Base-by-base conservation (phyloP, 2,113 vertebrate genomes). In the Etheostoma spectabile region DNA sequence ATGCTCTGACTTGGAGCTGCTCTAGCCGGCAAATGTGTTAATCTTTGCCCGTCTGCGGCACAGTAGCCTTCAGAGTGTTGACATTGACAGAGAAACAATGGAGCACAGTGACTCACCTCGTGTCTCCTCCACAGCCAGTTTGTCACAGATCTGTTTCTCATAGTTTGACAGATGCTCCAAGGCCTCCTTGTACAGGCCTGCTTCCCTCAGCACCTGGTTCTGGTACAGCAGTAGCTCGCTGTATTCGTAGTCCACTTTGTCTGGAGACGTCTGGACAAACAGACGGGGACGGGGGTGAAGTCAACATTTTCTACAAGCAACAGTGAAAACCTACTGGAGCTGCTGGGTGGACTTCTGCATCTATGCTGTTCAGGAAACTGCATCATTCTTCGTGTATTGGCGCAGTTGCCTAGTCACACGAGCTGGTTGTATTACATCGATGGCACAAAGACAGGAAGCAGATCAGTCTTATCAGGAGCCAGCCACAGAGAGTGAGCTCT, bases 211-310 rank as follows among this genome's bases (percentile, higher is more conserved):
- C 64, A 99, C 98, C 95, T 99, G 97, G 89, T 99, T 99, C 86
- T 99, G 98, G 94, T 99, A 99, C 21, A 99, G 95, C 87, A 99
- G 95, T 80, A 99, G 94, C 77, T 99, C 98, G n/a, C 98, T 99
- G 94, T 99, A 99, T 91, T 99, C 98, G 66, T 99, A 99, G 95
- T 99, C 97, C 92, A 99, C 97, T 94, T 99, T 99, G 94, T 99
- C 98, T 81, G 97, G 98, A 61, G 97, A 99, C 16, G 97, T 98
- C 98, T 99, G 86, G 52, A 86, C 2, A 74, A 13, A 79, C 27
- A 63, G 19, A 38, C 10, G 14, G 10, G 38, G 38, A 8, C 3
- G 10, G 10, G 38, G 16, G 16, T 42, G 1, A 53, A 45, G 8
- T 30, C 16, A 61, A 65, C 38, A 46, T 42, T 70, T 24, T 66